These are phyloP conservation scores for Martes flavigula DNA, from an alignment of 2,797 vertebrate species.

Conservation along the genomic window DNA sequence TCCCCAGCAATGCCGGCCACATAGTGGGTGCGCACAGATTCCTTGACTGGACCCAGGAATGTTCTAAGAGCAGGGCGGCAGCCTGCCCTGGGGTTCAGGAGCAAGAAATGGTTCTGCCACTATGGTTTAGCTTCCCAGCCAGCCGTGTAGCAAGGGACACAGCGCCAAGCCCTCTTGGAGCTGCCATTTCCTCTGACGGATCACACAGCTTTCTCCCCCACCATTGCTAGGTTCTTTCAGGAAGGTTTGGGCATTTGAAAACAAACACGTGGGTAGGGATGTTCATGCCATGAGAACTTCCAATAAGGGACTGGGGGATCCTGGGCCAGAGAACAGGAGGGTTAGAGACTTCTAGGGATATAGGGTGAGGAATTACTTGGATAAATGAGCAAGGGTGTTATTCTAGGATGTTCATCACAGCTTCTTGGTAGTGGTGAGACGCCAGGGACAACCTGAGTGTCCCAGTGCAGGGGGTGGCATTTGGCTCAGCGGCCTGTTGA, in stretches of 20 bases:
- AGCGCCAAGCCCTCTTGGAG: background rate
- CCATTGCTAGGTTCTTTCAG: background rate
- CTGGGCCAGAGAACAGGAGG: background rate
- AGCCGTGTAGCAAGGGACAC: background rate
- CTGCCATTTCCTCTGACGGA: background rate
- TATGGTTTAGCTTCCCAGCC: background rate
- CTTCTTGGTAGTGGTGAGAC: background rate
- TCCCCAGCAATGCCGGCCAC: background rate
- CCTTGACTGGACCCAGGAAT: background rate
- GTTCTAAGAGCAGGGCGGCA: background rate
- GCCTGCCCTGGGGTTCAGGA: background rate
- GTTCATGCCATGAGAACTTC: background rate
- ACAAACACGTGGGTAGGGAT: background rate
- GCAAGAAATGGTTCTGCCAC: background rate
- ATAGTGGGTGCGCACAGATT: fast-evolving
- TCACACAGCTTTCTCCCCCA: background rate
- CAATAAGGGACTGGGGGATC: background rate
- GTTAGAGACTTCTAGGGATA: background rate
- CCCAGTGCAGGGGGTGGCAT: background rate
- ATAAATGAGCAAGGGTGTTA: background rate
- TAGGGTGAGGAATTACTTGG: background rate
- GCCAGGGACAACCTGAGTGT: background rate
- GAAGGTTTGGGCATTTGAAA: background rate
- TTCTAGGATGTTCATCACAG: too few species aligned
- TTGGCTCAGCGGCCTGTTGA: background rate